Conservation (phyloP, 2,888 invertebrate species). For the Oeneis ivallda region DNA sequence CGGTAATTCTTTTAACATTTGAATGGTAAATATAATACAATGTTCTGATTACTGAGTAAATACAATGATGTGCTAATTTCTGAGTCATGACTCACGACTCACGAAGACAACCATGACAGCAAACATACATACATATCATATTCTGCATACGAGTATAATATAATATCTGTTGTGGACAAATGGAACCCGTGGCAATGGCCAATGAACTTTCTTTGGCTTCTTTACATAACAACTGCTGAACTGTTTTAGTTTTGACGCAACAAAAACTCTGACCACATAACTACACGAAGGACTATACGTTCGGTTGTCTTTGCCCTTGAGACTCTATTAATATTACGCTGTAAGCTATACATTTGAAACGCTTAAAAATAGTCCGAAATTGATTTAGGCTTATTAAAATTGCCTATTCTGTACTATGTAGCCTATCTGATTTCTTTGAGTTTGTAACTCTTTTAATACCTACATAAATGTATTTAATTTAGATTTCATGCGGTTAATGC, state of each 20-base stretch:
- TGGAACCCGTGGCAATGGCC: conserved; percentile 13
- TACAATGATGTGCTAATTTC: conserved; percentile 13
- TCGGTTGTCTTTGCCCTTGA: conserved; percentile 5
- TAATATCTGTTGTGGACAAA: not conserved
- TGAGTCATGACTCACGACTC: conserved; percentile 2
- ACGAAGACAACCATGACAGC: conserved; percentile 4
- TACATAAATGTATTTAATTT: not conserved
- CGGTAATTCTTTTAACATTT: not conserved
- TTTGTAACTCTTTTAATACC: not conserved
- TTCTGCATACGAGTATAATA: no score
- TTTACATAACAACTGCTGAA: not conserved
- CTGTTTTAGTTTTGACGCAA: conserved; percentile 21
- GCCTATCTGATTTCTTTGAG: no score
- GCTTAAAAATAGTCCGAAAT: not conserved
- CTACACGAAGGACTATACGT: not conserved
- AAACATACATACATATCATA: not conserved
- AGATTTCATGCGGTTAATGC: not conserved
- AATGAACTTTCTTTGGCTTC: conserved; percentile 26
- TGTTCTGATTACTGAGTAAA: conserved; percentile 1
- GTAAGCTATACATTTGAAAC: not conserved
- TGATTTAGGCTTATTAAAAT: not conserved
- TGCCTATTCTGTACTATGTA: no score
- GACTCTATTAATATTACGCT: conserved; percentile 14
- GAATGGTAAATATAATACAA: not conserved
- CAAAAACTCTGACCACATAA: conserved; percentile 6